Base-by-base conservation (phyloP, 2,888 invertebrate species). In the Hoplodrina blanda region DNA sequence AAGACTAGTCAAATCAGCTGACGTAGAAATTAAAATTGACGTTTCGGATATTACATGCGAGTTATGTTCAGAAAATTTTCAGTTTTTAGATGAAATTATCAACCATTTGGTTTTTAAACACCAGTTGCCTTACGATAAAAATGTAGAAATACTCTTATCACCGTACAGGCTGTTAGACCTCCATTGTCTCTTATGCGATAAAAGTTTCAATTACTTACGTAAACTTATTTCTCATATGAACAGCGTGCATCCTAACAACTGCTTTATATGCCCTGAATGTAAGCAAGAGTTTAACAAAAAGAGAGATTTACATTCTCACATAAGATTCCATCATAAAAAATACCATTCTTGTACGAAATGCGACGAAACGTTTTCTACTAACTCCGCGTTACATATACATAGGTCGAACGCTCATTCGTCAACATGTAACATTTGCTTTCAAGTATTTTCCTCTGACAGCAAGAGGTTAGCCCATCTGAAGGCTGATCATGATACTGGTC, bases 21-120 rank as follows among this genome's bases (percentile, higher is more conserved):
- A 95, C 54, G 84, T 86, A 2, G 94, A 94, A 87, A 89, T 93
- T 10, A 95, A 94, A 91, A 86, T 95, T 3, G 95, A 95, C 62
- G 90, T 94, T 4, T 94, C 95, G 0, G 86, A 91, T 25, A 85
- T 93, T 0, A 84, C 74, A 13, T 95, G 95, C 73, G 87, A 89
- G 74, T 61, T 93, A 50, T 95, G 95, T 73, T 80, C 84, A 1
- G 70, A 84, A 60, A 53, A 68, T 0, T 87, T 87, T 49, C 15
- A n/a, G 0, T 63, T 64, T 41, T 61, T 87, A 2, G 70, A 84
- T 6, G 80, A 84, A 52, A 80, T 89, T 41, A 69, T 85, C 0
- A 73, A 80, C 4, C 89, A 95, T 88, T 88, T 95, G 66, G 87
- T 83, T 4, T 55, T 55, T 1, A 88, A 91, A 76, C 95, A 95